Percentiles rank a stretch among this genome's conserved stretches.
These are phyloP conservation scores for Prietella phreatophila DNA, from an alignment of 2,113 vertebrate genomes.

Conservation along the genomic window DNA sequence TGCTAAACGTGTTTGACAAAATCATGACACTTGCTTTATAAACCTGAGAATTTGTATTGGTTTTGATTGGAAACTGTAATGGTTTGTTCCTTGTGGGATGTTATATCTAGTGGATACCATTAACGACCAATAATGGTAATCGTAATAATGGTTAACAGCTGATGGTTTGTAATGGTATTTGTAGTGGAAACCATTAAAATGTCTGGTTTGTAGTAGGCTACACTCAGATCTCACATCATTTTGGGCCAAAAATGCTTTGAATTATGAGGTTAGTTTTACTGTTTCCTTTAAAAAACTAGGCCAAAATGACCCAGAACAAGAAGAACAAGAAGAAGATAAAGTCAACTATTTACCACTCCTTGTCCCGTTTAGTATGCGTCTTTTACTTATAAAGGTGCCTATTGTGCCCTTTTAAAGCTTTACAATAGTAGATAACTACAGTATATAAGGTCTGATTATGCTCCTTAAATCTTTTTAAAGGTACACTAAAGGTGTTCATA, in stretches of 20 bases:
- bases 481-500: neutral
- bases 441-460: neutral
- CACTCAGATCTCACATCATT: neutral
- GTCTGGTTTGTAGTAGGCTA: neutral
- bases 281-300: neutral
- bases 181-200: too few relatives aligned
- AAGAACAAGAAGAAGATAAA: neutral
- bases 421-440: neutral
- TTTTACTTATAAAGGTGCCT: neutral
- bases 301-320: neutral
- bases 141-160: too few relatives aligned
- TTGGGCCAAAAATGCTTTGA: neutral
- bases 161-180: too few relatives aligned
- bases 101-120: too few relatives aligned
- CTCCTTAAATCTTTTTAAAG: neutral
- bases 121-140: too few relatives aligned
- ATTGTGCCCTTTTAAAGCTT: neutral
- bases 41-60: neutral
- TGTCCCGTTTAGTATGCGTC: neutral
- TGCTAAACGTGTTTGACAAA: neutral
- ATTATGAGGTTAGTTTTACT: neutral
- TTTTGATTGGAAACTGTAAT: too few relatives aligned
- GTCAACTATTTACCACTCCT: neutral
- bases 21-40: neutral
- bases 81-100: too few relatives aligned